Evolutionary conservation across 2,797 vertebrate genomes (phyloP), one percentile per base, ranked within the genome.

Genomic region (Avahi laniger): DNA sequence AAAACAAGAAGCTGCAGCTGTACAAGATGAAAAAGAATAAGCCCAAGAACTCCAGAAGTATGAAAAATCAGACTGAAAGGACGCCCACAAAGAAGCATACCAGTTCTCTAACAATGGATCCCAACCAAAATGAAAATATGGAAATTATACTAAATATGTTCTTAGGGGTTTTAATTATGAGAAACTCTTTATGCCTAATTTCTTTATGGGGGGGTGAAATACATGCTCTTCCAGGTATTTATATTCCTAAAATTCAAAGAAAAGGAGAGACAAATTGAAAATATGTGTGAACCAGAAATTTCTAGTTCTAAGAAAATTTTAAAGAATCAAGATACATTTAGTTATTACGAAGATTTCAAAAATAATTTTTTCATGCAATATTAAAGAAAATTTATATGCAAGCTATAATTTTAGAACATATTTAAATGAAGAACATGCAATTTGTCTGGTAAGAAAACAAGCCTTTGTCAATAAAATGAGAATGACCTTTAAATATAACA

Each of bases 381-480:
- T 63, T 38, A 87, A 85, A 89, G 46, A 50, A 54, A 24, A 81
- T 48, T 57, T 91, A 38, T 41, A 80, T n/a, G 17, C 28, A 89
- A 82, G 38, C 41, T 73, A 54, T 24, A 84, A 50, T 75, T 94
- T 46, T 69, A 69, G 72, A 78, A 78, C 14, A 76, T 57, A 92
- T 52, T 92, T 54, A 96, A 92, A 59, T 15, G 41, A 91, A 79
- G n/a, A 78, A 90, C 7, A 48, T 61, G 13, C 28, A 92, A 80
- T 81, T 94, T 28, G 67, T 63, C 35, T 63, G 17, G 7, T 20
- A 87, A 73, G 54, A 94, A 94, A 88, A 72, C 5, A 43, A 82
- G 30, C n/a, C 95, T 91, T 84, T 91, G 20, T 87, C 61, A 93
- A 76, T 88, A 85, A 95, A 90, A 86, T 50, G 35, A 30, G 83